A percentile compares a stretch with the other conserved stretches of the same genome.
phyloP scores from a whole-genome alignment of 2,888 invertebrate species.

The Cataglyphis cursor region DNA sequence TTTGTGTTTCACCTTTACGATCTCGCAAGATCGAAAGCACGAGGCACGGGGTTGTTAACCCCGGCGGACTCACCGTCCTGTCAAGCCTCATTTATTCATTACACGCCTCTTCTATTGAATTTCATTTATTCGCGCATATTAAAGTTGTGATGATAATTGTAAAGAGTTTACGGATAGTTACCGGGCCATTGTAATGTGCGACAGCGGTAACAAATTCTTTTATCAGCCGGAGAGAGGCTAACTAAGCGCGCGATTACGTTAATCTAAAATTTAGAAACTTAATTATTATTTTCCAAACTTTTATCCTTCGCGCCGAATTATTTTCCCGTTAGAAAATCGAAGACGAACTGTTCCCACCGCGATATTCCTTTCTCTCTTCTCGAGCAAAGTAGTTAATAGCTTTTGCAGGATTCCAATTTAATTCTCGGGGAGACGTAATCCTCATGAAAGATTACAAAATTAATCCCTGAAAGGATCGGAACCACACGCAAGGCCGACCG shows the following conservation, averaged over 20 bases:
- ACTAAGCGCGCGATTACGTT: neutral
- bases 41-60: constrained; percentile 37
- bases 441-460: constrained; percentile 43
- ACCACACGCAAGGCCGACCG: constrained; percentile 20
- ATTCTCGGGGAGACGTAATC: constrained; percentile 30
- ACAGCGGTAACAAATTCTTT: neutral
- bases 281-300: neutral
- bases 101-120: neutral
- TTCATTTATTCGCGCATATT: neutral
- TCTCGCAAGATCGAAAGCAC: constrained; percentile 12
- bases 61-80: neutral
- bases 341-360: constrained; percentile 1
- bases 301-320: neutral
- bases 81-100: constrained; percentile 10
- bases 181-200: neutral
- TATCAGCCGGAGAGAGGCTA: neutral
- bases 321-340: neutral
- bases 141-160: neutral
- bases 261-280: neutral
- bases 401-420: constrained; percentile 30
- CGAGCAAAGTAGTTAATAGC: constrained; percentile 28
- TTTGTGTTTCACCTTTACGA: constrained; percentile 47
- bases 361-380: neutral
- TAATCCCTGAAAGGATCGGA: constrained; percentile 38
- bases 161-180: neutral